Evolutionary conservation across 2,888 invertebrate species (phyloP).

Genomic region (Pedicia rivosa): DNA sequence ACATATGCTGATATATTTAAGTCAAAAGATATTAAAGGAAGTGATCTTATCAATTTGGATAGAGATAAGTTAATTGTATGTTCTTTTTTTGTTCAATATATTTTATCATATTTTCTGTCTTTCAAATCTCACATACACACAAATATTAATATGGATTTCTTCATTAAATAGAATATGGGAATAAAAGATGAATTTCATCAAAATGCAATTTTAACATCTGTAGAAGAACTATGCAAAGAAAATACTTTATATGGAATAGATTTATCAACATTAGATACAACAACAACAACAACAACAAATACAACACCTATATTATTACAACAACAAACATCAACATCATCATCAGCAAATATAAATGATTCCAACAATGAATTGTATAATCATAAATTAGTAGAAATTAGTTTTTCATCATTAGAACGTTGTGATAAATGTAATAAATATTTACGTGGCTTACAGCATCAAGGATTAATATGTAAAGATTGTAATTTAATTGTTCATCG

Average conservation of each 20-base stretch:
- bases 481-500: constrained; percentile 56
- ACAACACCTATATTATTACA: background rate
- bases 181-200: constrained; percentile 59
- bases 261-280: constrained; percentile 3
- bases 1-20: constrained; percentile 54
- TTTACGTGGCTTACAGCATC: constrained; percentile 49
- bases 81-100: background rate
- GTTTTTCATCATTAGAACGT: constrained; percentile 47
- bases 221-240: constrained; percentile 42
- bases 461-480: constrained; percentile 53
- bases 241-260: background rate
- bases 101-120: too few species aligned
- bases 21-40: constrained; percentile 51
- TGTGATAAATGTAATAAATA: constrained; percentile 60
- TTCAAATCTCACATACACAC: too few species aligned
- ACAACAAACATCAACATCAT: constrained; percentile 1
- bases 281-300: constrained; percentile 8
- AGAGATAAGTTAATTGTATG: constrained; percentile 49
- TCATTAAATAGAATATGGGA: constrained; percentile 62
- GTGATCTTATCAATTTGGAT: constrained; percentile 45
- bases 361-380: constrained; percentile 7
- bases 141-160: too few species aligned
- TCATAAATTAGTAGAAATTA: constrained; percentile 41
- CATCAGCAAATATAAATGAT: background rate
- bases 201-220: constrained; percentile 46